A percentile compares a stretch with the other conserved stretches of the same genome.
phyloP scores from a whole-genome alignment of 2,113 vertebrate genomes.

The Corapipo altera region DNA sequence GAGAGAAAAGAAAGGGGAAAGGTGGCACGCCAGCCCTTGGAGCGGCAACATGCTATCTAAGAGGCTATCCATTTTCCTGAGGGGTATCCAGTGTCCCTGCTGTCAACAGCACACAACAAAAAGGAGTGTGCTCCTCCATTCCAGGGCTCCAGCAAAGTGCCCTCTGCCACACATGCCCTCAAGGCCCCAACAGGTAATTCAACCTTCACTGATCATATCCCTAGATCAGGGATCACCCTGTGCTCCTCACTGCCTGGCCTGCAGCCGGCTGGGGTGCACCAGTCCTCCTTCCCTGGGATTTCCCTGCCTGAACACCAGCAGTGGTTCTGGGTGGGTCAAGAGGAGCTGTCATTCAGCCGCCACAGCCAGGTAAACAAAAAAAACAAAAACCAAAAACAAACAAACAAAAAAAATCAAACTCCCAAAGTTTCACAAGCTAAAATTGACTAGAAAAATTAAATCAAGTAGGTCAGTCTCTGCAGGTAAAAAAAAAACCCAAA shows the following conservation, averaged over 20 bases:
- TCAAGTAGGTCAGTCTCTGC: not conserved
- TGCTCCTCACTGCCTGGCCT: not conserved
- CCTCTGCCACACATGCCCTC: not conserved
- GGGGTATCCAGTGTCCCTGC: not conserved
- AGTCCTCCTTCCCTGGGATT: not conserved
- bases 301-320: not conserved
- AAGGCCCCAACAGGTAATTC: not conserved
- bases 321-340: rapidly evolving
- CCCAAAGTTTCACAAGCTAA: not conserved
- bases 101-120: not conserved
- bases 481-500: not conserved
- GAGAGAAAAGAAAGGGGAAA: not conserved
- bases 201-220: not conserved
- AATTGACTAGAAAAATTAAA: not conserved
- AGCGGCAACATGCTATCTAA: rapidly evolving
- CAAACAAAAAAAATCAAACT: not conserved
- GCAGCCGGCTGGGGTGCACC: rapidly evolving
- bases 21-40: not conserved
- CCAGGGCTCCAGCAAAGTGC: not conserved
- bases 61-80: not conserved
- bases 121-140: not conserved
- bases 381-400: too few relatives aligned
- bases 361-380: not conserved
- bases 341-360: not conserved
- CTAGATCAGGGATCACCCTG: not conserved